Evolutionary conservation across 92 coral and sea anemone genomes (phyloP), one percentile per base, ranked within the genome.

Genomic region (Phenganax subtilis): DNA sequence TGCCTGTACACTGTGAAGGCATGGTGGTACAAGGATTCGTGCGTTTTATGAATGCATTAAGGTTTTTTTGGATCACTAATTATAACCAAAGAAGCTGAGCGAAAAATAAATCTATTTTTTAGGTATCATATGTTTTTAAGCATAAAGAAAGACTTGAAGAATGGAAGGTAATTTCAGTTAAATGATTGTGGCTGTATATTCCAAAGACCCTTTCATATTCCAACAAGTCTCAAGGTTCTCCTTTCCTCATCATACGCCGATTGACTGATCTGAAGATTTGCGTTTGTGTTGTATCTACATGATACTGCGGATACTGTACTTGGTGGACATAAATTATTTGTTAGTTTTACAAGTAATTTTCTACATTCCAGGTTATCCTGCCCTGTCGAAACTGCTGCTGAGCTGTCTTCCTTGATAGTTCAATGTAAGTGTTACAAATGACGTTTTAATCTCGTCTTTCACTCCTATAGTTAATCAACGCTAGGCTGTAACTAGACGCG

Each of bases 381-480:
- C 83, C 78, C 93, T 73, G 90, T 89, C 74, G 98, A 94, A 71
- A 94, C 98, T 51, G 98, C 98, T n/a, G 97, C 98, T 63, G 98
- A 94, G 62, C 89, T 94, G 59, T 89, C 93, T 10, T 94, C 98
- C 55, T 91, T 92, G 69, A 85, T 94, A 20, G 84, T 94, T 77
- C 98, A 94, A 78, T 92, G 98, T 94, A 86, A 80, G 84, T 80
- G 65, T 27, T 37, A 37, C 5, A 37, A 70, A 54, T 3, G 25
- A 55, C n/a, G 6, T 30, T 31, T 29, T 31, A 8, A 44, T 52
- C n/a, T 29, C 10, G 82, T 77, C 52, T n/a, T 27, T 77, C 7
- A 8, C 62, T 6, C 52, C 10, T 29, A 52, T 12, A 28, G 6
- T 15, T 8, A 3, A 53, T 14, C 10, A 6, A 3, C 53, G 58